Base-by-base conservation (phyloP, 1,140 invertebrate species). In the Drosophila orena region DNA sequence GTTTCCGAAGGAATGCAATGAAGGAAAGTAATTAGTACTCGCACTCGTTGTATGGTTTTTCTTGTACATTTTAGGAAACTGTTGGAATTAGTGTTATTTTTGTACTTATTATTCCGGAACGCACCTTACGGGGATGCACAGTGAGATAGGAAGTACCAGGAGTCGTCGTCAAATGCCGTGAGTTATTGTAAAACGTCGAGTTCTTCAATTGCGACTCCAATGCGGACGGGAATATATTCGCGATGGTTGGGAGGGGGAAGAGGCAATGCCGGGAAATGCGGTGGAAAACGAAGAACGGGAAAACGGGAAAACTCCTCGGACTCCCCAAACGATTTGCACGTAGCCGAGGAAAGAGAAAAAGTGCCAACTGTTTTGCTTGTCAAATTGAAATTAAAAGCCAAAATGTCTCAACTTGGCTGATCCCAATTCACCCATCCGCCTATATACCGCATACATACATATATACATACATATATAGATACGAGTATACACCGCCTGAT, bases 321-420 rank as follows among this genome's bases (percentile, higher is more conserved):
- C 66, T 40, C 43, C 35, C 59, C 17, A 44, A 69, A 27, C 66
- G 64, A 55, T 69, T 56, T 37, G 50, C 64, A 70, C 66, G 66
- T 70, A 70, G 42, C 14, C 24, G 35, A 34, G 11, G n/a, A 43
- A 38, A 38, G 59, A 61, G 64, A 66, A 83, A 76, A 73, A 79
- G 71, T 77, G 81, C 72, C 81, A 85, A 84, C 77, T 64, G 71
- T 74, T 76, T 76, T 81, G 83, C 83, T 88, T 88, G 83, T 88
- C 84, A 89, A 89, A 88, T 88, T 83, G 79, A 88, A 88, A 88
- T 88, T 89, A 88, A 89, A 88, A 88, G 81, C 78, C 83, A 78
- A 88, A 76, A 77, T 77, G 85, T 64, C 69, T 71, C 64, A 62
- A 77, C 62, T 74, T 56, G 68, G 62, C 59, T 50, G 58, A 40